Evolutionary conservation across 2,113 vertebrate genomes (phyloP), one percentile per base, ranked within the genome.

Genomic region (Zapornia atra): DNA sequence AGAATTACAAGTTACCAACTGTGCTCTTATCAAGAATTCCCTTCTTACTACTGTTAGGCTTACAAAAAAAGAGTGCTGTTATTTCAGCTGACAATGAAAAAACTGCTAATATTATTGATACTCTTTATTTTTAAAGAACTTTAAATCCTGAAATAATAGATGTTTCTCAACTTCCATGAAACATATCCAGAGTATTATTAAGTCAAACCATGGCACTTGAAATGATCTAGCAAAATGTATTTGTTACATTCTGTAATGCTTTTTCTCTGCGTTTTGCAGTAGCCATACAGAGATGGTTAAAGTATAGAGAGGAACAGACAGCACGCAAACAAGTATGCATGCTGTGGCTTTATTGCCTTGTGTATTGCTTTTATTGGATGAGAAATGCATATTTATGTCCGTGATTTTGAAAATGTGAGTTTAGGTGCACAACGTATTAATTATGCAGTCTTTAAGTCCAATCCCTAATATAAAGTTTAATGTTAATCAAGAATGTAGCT

Each of bases 1-100:
- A 95, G 93, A 94, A 76, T 95, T 96, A 93, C 87, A 96, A 90
- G 96, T 93, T 92, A 94, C 95, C 96, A 96, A 76, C 97, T 98
- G 95, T 93, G 94, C 77, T 93, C 20, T 96, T 50, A 87, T 95
- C 68, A 95, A 85, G 59, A 96, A 95, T 92, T 90, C 82, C 73
- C 92, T 96, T 95, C 76, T 97, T 54, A 31, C 80, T 87, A 59
- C 87, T 85, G 40, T 64, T 96, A 66, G 0, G 0, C 65, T 81
- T 93, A 72, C 40, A 84, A 76, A 91, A 69, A 94, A 95, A n/a
- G 18, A 64, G 8, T 36, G 36, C 15, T 95, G 50, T 73, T 95
- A 85, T 76, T 95, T 92, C 91, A 94, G 90, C 94, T 96, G 94
- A 95, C 97, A 95, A 59, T 94, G 95, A 95, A 87, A 96, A 91